These are phyloP conservation scores for Chlorocebus sabaeus DNA, from an alignment of 2,113 vertebrate genomes.

Conservation along the genomic window DNA sequence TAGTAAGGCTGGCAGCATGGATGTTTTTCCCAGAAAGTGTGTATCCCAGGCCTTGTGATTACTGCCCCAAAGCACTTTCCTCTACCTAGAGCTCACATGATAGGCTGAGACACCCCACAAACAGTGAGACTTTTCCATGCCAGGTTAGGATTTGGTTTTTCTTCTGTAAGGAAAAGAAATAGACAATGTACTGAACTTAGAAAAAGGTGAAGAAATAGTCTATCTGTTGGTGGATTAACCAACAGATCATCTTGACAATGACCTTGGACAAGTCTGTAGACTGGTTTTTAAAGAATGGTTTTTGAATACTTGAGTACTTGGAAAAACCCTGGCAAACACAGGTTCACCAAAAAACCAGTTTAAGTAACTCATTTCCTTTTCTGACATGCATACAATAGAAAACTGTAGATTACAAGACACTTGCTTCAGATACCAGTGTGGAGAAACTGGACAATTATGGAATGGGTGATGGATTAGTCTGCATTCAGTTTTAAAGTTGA, in stretches of 20 bases:
- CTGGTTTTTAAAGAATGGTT: not conserved
- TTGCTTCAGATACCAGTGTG: not conserved
- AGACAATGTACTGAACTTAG: not conserved
- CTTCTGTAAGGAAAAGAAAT: not conserved
- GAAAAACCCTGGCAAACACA: not conserved
- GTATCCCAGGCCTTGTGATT: accelerated
- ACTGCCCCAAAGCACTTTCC: not conserved
- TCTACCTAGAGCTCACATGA: not conserved
- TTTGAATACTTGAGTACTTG: not conserved
- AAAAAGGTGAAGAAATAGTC: not conserved
- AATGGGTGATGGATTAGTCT: not conserved
- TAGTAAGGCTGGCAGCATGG: accelerated
- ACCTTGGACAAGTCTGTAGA: not conserved
- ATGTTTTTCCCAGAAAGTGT: accelerated
- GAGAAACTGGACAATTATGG: not conserved
- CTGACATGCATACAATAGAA: not conserved
- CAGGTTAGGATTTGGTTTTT: not conserved
- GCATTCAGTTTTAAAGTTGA: not conserved
- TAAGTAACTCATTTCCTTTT: not conserved
- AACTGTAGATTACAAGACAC: not conserved
- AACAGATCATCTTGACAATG: not conserved
- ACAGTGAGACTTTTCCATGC: not conserved
- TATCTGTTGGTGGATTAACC: no score
- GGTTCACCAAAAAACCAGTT: not conserved
- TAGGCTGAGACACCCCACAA: not conserved